Evolutionary conservation across 2,797 vertebrate species (phyloP), one percentile per base, ranked within the genome.

Genomic region (Gobionotothen gibberifrons): DNA sequence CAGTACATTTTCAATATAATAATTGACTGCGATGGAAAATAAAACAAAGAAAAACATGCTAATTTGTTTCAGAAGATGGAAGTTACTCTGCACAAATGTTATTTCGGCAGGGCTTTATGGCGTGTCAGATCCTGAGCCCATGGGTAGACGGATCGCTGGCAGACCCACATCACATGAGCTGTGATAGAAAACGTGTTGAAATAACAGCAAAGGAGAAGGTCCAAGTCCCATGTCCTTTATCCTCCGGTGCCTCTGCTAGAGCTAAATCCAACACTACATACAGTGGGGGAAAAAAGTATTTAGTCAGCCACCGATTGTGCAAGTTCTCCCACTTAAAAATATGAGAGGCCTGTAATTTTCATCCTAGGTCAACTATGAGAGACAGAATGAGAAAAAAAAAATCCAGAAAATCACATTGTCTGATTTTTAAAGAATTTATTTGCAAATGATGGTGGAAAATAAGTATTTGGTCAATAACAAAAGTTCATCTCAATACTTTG

Each of bases 161-260:
- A 17, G 9, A 40, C 21, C 42, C 26, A 44, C 22, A 22, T 4
- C 26, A 26, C 26, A 26, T 26, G 26, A 26, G 26, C 3, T 26
- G 26, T 4, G 72, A 76, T 62, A 73, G 65, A 55, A 59, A 22
- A 68, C 70, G 59, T 86, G 72, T 61, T 69, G 60, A 64, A 58
- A 70, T 40, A 79, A 48, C 62, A 48, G 60, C 58, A 70, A 26
- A 26, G 26, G 61, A 66, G 39, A 69, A 22, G 66, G 42, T 62
- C 22, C 22, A 22, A 22, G 22, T 22, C 22, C 4, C 51, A 2
- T 62, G 73, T 54, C 40, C 44, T 64, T 69, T 47, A 49, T 53
- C 22, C 65, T 66, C 59, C 6, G 52, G 16, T 75, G 46, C 26
- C 57, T 75, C 70, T 78, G 71, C 65, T 19, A 36, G 22, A 36